Evolutionary conservation across 2,113 vertebrate genomes (phyloP).

Genomic region (Nettapus auritus): DNA sequence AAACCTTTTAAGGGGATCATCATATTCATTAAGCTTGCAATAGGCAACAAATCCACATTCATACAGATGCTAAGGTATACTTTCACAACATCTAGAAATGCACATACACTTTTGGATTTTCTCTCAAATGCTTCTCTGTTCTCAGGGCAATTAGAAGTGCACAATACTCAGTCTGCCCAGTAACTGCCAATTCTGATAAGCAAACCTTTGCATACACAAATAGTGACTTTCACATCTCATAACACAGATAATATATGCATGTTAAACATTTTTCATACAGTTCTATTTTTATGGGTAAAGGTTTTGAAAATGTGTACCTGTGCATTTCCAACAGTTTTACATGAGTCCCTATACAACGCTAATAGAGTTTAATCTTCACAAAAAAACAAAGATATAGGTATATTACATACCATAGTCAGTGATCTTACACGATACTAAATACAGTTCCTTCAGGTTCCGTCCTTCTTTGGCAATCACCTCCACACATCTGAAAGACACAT

Average conservation of each 20-base stretch:
- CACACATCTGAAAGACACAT: conserved; percentile 90
- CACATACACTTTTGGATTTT: background rate
- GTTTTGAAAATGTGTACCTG: background rate
- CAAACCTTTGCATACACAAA: background rate
- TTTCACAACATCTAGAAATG: background rate
- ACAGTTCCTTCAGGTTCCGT: conserved; percentile 93
- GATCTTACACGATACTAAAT: conserved; percentile 98
- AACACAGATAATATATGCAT: background rate
- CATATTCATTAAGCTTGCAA: background rate
- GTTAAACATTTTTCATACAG: background rate
- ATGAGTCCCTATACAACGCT: background rate
- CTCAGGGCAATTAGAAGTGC: background rate
- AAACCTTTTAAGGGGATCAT: background rate
- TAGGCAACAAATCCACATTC: background rate
- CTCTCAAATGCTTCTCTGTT: background rate
- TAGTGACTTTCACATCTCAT: background rate
- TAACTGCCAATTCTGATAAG: background rate
- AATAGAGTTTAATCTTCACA: background rate
- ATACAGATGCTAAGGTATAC: background rate
- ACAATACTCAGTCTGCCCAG: background rate
- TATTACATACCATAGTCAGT: conserved; percentile 93
- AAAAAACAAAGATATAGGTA: background rate
- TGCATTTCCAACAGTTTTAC: background rate
- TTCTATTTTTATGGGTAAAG: background rate
- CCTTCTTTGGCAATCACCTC: conserved; percentile 99